A percentile compares a stretch with the other conserved stretches of the same genome.
Evolutionary conservation across 2,888 invertebrate species (phyloP).

Genomic region (Pycnomerus fuliginosus): DNA sequence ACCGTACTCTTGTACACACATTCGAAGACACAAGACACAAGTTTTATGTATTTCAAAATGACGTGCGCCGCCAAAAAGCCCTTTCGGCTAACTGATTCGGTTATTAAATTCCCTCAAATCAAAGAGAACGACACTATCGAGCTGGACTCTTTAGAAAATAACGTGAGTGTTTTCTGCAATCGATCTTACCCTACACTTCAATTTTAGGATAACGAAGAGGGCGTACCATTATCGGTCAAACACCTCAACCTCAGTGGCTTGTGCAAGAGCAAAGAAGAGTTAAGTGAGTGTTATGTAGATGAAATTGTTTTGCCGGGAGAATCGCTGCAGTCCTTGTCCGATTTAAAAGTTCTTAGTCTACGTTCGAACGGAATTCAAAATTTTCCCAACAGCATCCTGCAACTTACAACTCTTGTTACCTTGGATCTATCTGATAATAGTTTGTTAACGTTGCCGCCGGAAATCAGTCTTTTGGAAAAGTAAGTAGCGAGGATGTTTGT

Average conservation of each 20-base stretch:
- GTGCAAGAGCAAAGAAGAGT: slow-evolving; percentile 39
- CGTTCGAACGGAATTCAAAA: slow-evolving; percentile 60
- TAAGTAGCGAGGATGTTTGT: slow-evolving; percentile 50
- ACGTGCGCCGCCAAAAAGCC: slow-evolving; percentile 45
- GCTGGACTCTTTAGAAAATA: slow-evolving; percentile 50
- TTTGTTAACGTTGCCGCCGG: slow-evolving; percentile 63
- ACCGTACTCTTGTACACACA: slow-evolving; percentile 11
- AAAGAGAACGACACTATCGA: slow-evolving; percentile 46
- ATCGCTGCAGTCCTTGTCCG: slow-evolving; percentile 45
- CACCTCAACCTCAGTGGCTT: slow-evolving; percentile 49
- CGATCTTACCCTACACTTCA: too few species aligned
- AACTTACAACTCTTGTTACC: slow-evolving; percentile 61
- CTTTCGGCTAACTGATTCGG: slow-evolving; percentile 38
- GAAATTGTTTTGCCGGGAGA: slow-evolving; percentile 49
- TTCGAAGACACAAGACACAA: neutral
- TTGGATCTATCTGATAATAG: slow-evolving; percentile 71
- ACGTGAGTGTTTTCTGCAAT: slow-evolving; percentile 4
- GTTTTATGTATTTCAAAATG: slow-evolving; percentile 33
- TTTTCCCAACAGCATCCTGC: slow-evolving; percentile 62
- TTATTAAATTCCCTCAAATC: slow-evolving; percentile 37
- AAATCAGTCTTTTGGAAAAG: slow-evolving; percentile 61
- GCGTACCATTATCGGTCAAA: slow-evolving; percentile 29
- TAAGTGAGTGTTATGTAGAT: slow-evolving; percentile 42
- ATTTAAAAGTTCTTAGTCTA: slow-evolving; percentile 50
- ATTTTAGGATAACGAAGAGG: slow-evolving; percentile 17